These are phyloP conservation scores for Chelonus formosanus DNA, from an alignment of 2,888 invertebrate species.

Conservation along the genomic window DNA sequence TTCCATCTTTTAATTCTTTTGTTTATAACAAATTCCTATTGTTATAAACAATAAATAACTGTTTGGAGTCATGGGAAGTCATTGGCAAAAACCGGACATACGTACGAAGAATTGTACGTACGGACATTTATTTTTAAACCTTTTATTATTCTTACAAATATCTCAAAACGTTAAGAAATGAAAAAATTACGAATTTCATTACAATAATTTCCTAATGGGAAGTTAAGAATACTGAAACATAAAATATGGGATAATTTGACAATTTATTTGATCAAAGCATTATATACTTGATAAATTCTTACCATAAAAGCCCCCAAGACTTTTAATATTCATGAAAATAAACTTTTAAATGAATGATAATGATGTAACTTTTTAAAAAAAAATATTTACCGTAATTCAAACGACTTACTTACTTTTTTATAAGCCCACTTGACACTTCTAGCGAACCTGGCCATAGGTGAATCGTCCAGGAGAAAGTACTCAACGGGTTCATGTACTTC, in stretches of 20 bases:
- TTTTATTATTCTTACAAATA: background rate
- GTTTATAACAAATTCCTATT: no score
- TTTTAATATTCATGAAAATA: slow-evolving; percentile 8
- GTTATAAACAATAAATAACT: no score
- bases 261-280: no score
- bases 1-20: no score
- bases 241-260: no score
- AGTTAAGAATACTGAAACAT: no score
- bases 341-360: background rate
- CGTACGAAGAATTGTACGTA: background rate
- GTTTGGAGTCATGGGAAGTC: no score
- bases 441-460: slow-evolving; percentile 55
- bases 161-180: background rate
- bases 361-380: background rate
- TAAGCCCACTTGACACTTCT: slow-evolving; percentile 57
- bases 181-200: background rate
- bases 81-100: no score
- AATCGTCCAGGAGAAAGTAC: slow-evolving; percentile 56
- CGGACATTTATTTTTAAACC: background rate
- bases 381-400: background rate
- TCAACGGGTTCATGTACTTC: slow-evolving; percentile 45
- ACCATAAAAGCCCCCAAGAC: background rate
- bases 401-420: slow-evolving; percentile 53
- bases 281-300: no score
- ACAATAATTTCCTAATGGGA: background rate